Evolutionary conservation across 92 coral and sea anemone species (phyloP), one percentile per base, ranked within the genome.

Genomic region (Siderastrea siderea): DNA sequence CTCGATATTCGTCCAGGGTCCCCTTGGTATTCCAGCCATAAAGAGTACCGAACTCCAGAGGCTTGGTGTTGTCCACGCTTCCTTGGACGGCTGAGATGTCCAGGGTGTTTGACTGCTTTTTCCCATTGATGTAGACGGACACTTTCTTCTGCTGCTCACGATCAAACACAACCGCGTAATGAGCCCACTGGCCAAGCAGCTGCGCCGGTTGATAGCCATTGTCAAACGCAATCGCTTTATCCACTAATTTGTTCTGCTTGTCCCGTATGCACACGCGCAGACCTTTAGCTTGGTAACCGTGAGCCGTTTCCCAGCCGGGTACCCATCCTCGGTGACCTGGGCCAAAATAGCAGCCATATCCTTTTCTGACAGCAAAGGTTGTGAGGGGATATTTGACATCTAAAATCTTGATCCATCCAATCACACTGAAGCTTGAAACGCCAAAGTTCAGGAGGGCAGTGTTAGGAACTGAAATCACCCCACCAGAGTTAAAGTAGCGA

Each of bases 11-110:
- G 67, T 94, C 96, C 62, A 94, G 91, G 38, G 90, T 88, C 14
- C 96, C 96, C 69, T 88, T 80, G 75, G 96, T 94, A 81, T 91
- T 76, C 96, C 96, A 94, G 17, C 96, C 96, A 48, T 94, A 91
- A 83, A 91, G 47, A 6, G 43, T 5, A 50, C 96, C 96, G 63
- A 94, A 91, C 86, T 85, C 91, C 16, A 94, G 90, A 10, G 82
- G 65, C 26, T 82, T 85, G 89, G 55, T 53, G 87, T 94, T 94
- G 82, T 82, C 75, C 38, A 94, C 91, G 77, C 93, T 91, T 16
- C 95, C 96, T 78, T 84, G 80, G 10, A 94, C 89, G 16, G 67
- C 74, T 67, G 90, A 86, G 88, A 93, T 93, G 68, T 93, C 92
- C 43, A 90, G 75, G 58, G 76, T 48, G 15, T 68, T 76, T 48